Conservation (phyloP, 2,888 invertebrate species). For the Coenonympha arcania region DNA sequence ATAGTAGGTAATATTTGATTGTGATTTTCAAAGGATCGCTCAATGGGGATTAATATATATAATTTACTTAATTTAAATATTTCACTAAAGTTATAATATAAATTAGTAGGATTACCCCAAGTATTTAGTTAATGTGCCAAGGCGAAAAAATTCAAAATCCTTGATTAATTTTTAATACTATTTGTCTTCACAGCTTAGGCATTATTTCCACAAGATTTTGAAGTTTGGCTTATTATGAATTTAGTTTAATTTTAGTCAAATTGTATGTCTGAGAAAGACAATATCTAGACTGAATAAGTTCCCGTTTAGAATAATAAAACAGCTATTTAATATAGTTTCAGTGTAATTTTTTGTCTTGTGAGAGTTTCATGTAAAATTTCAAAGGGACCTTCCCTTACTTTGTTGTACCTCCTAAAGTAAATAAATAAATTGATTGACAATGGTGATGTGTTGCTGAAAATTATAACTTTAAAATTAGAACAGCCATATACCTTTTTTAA, state of each 20-base stretch:
- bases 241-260: slow-evolving; percentile 54
- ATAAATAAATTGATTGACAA: slow-evolving; percentile 50
- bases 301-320: slow-evolving; percentile 45
- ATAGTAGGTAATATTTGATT: slow-evolving; percentile 14
- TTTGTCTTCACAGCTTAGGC: slow-evolving; percentile 41
- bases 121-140: slow-evolving; percentile 26
- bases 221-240: slow-evolving; percentile 41
- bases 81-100: slow-evolving; percentile 8
- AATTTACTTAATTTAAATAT: slow-evolving; percentile 23
- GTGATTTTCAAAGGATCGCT: slow-evolving; percentile 25
- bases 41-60: slow-evolving; percentile 24
- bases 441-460: slow-evolving; percentile 50
- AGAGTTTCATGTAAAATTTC: slow-evolving; percentile 25
- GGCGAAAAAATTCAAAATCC: slow-evolving; percentile 28
- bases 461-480: slow-evolving; percentile 26
- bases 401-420: too few species aligned
- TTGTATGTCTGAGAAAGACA: slow-evolving; percentile 64
- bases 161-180: slow-evolving; percentile 29
- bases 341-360: slow-evolving; percentile 31
- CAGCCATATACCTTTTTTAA: slow-evolving; percentile 8
- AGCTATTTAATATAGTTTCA: slow-evolving; percentile 15
- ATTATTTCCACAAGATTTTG: slow-evolving; percentile 40
- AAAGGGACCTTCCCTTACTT: slow-evolving; percentile 29
- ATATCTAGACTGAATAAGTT: slow-evolving; percentile 71
- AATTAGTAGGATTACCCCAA: slow-evolving; percentile 15